phyloP scores from a whole-genome alignment of 2,888 invertebrate species.

The Formica aserva region DNA sequence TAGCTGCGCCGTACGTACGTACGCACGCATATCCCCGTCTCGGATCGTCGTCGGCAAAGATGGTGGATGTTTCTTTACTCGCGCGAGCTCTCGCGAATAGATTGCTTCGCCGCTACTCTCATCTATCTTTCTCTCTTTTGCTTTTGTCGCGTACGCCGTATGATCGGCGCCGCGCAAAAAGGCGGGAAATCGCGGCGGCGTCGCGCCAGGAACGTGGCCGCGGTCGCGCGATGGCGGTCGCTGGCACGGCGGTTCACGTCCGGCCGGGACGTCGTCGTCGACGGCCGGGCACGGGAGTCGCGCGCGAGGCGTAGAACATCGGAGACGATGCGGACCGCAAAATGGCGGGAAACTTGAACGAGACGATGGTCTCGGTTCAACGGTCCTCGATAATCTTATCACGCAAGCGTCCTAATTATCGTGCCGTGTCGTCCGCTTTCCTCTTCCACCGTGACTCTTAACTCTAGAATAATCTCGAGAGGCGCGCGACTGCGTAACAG shows the following conservation, averaged over 20 bases:
- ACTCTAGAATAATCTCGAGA: constrained; percentile 26
- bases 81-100: constrained; percentile 69
- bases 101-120: constrained; percentile 2
- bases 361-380: constrained; percentile 67
- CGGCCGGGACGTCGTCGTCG: background rate
- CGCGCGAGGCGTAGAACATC: constrained; percentile 52
- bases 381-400: constrained; percentile 79
- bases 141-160: constrained; percentile 52
- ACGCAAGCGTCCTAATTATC: constrained; percentile 65
- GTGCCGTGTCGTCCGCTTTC: constrained; percentile 28
- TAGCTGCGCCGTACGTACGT: constrained; percentile 80
- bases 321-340: constrained; percentile 59
- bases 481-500: constrained; percentile 23
- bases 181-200: constrained; percentile 78
- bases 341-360: constrained; percentile 76
- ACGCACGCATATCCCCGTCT: constrained; percentile 69
- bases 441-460: background rate
- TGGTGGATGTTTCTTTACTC: constrained; percentile 82
- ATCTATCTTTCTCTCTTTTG: background rate
- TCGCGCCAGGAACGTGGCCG: constrained; percentile 9
- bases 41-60: constrained; percentile 82
- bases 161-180: constrained; percentile 71
- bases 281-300: constrained; percentile 12
- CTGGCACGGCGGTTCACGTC: background rate
- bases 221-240: constrained; percentile 25